Evolutionary conservation across 2,113 vertebrate genomes (phyloP).

Genomic region (Origma solitaria): DNA sequence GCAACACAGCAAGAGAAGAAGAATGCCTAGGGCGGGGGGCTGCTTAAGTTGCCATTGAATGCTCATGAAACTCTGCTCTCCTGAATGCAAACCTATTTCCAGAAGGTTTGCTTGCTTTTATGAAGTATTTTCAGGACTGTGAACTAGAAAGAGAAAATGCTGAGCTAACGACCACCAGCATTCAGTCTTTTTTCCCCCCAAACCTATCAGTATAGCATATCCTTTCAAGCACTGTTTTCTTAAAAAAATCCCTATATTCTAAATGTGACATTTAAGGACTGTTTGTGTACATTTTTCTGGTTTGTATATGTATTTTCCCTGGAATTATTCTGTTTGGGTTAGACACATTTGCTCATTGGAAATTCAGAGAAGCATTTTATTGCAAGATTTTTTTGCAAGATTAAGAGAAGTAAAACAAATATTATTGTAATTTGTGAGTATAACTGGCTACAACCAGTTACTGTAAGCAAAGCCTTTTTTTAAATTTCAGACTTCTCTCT

Average conservation of each 20-base stretch:
- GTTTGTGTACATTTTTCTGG: background rate
- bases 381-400: background rate
- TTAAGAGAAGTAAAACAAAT: background rate
- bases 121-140: background rate
- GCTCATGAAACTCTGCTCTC: background rate
- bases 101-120: background rate
- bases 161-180: background rate
- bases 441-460: background rate
- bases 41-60: accelerated
- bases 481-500: background rate
- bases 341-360: background rate
- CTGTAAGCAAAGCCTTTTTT: background rate
- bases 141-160: background rate
- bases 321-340: background rate
- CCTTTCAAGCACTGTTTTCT: background rate
- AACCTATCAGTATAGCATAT: background rate
- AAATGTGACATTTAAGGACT: background rate
- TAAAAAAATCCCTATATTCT: background rate
- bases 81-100: background rate
- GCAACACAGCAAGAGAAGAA: background rate
- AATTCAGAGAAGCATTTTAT: background rate
- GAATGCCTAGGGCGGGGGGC: accelerated
- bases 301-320: background rate
- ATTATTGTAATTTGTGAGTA: background rate
- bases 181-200: accelerated